Base-by-base conservation (phyloP, 2,113 vertebrate species). In the Ameiurus melas region DNA sequence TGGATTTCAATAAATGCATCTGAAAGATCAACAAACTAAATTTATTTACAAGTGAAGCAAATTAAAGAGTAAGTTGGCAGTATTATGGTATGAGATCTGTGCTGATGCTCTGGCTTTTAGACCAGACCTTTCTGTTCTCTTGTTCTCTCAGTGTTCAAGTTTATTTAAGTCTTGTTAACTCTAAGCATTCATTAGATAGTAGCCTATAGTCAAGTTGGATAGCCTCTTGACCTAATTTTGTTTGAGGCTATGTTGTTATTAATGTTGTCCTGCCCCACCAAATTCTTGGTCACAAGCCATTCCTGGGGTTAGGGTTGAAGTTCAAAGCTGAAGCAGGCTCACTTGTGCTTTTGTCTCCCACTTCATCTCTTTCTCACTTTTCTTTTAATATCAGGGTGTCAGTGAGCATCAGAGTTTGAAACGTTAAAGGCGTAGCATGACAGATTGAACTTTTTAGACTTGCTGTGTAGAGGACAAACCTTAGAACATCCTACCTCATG, bases 381-480 rank as follows among this genome's bases (percentile, higher is more conserved):
- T 66, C 27, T 47, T 83, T 83, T 66, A 47, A 66, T 83, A 25
- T 83, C 60, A 77, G 55, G 19, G 39, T 62, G 20, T 75, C 71
- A 75, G 36, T 25, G 71, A 75, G 68, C 16, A 36, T 71, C 17
- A 19, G 68, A 75, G 19, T 75, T 75, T 47, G 71, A 75, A 43
- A 75, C 47, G 71, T 47, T 39, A 75, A 75, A 47, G 71, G 43
- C 3, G 20, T 75, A 75, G 36, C 71, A 43, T 75, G 71, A 25
- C 20, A 43, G 71, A 75, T 75, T 75, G 36, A 43, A 75, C 39
- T 75, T 39, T 71, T 75, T 75, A 47, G 39, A 47, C 71, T 25
- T 47, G 39, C 71, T 75, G 47, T 75, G 71, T 75, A 39, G 36
- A 25, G 71, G 13, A 58, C 27, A 47, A 19, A 51, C 43, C 39